These are phyloP conservation scores for Brachyopa scutellaris DNA, from an alignment of 2,888 invertebrate species.

Conservation along the genomic window DNA sequence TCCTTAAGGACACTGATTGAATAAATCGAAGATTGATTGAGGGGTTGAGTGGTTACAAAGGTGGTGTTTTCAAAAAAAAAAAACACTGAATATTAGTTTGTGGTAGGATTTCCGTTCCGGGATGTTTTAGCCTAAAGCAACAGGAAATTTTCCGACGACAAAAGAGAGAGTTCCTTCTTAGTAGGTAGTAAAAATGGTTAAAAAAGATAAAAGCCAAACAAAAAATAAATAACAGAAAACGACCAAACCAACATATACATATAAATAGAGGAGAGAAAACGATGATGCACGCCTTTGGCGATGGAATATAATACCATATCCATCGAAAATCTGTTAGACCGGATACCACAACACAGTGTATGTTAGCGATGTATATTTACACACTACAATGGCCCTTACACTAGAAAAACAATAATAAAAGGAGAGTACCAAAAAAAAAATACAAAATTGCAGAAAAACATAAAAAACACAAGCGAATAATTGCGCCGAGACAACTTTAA, in stretches of 20 bases:
- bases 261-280: background rate
- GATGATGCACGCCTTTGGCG: slow-evolving; percentile 5
- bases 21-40: slow-evolving; percentile 54
- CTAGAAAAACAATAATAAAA: slow-evolving; percentile 1
- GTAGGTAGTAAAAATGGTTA: background rate
- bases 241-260: slow-evolving; percentile 8
- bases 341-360: slow-evolving; percentile 41
- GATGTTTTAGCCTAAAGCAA: slow-evolving; percentile 55
- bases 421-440: background rate
- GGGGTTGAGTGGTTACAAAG: background rate
- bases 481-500: slow-evolving; percentile 56
- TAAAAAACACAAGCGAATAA: slow-evolving; percentile 33
- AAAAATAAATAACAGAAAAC: background rate
- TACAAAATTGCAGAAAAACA: background rate
- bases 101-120: slow-evolving; percentile 61
- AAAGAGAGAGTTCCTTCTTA: background rate
- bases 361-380: slow-evolving; percentile 49
- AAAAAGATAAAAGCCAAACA: background rate
- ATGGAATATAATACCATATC: slow-evolving; percentile 9
- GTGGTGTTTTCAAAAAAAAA: background rate
- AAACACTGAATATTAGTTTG: slow-evolving; percentile 40
- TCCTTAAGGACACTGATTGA: slow-evolving; percentile 32
- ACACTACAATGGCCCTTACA: slow-evolving; percentile 8
- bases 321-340: slow-evolving; percentile 33
- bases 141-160: slow-evolving; percentile 61